Percentiles rank a stretch among this genome's conserved stretches.
These are phyloP conservation scores for Temnothorax rugatulus DNA, from an alignment of 2,888 invertebrate species.

Conservation along the genomic window DNA sequence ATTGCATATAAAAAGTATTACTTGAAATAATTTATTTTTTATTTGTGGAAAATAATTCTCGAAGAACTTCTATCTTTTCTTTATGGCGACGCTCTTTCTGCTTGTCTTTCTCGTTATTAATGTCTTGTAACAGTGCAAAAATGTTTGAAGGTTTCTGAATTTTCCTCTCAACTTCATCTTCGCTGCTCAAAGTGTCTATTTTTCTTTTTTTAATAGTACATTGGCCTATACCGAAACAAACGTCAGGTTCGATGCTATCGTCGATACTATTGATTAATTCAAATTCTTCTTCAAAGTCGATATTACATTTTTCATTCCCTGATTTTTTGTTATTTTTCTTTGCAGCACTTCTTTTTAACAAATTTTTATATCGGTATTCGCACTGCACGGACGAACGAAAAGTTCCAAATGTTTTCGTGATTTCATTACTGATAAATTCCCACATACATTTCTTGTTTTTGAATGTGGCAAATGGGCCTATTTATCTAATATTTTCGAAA, in stretches of 20 bases:
- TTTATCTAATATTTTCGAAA: not conserved
- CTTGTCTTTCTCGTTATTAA: not conserved
- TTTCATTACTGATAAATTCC: not conserved
- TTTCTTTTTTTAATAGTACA: not conserved
- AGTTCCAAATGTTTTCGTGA: not conserved
- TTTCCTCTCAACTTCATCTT: not conserved
- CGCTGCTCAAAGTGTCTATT: too few relatives aligned
- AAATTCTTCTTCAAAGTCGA: constrained; percentile 20
- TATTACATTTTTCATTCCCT: not conserved
- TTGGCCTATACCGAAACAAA: not conserved
- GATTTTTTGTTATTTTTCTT: constrained; percentile 22
- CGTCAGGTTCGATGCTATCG: not conserved
- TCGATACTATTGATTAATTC: constrained; percentile 8
- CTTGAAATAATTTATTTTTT: not conserved
- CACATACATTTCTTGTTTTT: constrained; percentile 20
- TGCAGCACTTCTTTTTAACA: constrained; percentile 3
- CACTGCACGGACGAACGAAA: not conserved
- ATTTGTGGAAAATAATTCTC: constrained; percentile 10
- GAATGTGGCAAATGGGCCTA: not conserved
- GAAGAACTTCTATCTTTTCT: constrained; percentile 11
- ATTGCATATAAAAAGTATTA: not conserved
- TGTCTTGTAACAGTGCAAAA: constrained; percentile 1
- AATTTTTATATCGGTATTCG: constrained; percentile 15
- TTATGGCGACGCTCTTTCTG: constrained; percentile 16
- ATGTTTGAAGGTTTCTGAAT: not conserved